Evolutionary conservation across 1,140 invertebrate species (phyloP), one percentile per base, ranked within the genome.

Genomic region (Eulimnadia texana): DNA sequence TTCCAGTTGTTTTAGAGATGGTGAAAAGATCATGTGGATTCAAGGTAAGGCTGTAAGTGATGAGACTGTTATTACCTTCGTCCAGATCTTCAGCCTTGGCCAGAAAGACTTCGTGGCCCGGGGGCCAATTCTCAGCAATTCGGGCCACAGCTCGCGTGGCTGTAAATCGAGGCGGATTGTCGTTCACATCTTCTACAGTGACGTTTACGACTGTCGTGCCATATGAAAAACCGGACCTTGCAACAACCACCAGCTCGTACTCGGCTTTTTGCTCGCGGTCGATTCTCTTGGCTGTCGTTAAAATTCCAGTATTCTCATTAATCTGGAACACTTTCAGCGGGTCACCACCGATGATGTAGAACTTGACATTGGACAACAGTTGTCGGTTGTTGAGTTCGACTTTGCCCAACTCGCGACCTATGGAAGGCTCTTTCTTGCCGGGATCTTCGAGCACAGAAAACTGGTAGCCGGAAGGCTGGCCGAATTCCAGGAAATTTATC

Each of bases 31-130:
- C 80, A 13, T 84, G 82, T 0, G 84, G 81, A 74, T 90, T 88
- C 53, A 84, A 82, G 6, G 80, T 84, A 3, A 96, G 70, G 3
- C 80, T 82, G 70, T 94, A 97, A 13, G 79, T 83, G 25, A 97
- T 77, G 28, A 83, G 77, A 63, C 87, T 84, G 71, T 96, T 97
- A 0, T 80, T 79, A 2, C 88, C 90, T 0, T 83, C 79, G 71
- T 97, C 93, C 47, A 80, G 76, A 72, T 97, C 93, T 56, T 78
- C 79, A 0, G 92, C 93, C 64, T 84, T 77, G 0, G 90, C 85
- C 51, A 93, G 76, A 72, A 86, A 92, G 24, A 96, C 83, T 73
- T 95, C 89, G 71, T 93, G 88, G 0, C 92, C 92, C 3, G 95
- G 86, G 3, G 91, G 90, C 51, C 86, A 85, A 71, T 94, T 90